Evolutionary conservation across 1,140 invertebrate species (phyloP).

Genomic region (Diabrotica virgifera): DNA sequence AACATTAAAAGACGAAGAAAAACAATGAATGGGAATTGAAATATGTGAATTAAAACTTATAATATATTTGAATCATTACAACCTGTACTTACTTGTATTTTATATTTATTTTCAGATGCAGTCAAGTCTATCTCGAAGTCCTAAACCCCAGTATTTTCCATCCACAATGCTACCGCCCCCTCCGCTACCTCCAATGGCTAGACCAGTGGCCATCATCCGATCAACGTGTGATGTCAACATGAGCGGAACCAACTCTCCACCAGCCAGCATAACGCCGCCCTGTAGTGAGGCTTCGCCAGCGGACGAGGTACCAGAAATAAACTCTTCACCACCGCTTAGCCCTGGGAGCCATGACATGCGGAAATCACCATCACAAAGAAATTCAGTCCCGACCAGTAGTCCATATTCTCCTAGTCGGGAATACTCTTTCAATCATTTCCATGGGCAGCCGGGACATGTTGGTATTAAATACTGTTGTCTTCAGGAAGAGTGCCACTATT

Average conservation of each 20-base stretch:
- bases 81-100: not conserved
- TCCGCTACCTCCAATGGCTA: slow-evolving; percentile 93
- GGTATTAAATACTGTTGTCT: slow-evolving; percentile 43
- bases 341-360: slow-evolving; percentile 43
- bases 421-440: slow-evolving; percentile 88
- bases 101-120: slow-evolving; percentile 40
- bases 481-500: slow-evolving; percentile 5
- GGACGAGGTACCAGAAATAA: slow-evolving; percentile 48
- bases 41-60: too few relatives aligned
- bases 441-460: slow-evolving; percentile 84
- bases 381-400: slow-evolving; percentile 42
- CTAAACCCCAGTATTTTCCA: slow-evolving; percentile 82
- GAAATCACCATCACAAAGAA: slow-evolving; percentile 44
- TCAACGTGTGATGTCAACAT: slow-evolving; percentile 70
- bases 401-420: slow-evolving; percentile 59
- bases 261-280: slow-evolving; percentile 62
- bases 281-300: slow-evolving; percentile 43
- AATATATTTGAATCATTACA: too few relatives aligned
- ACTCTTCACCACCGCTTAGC: slow-evolving; percentile 46
- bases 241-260: slow-evolving; percentile 57
- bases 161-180: slow-evolving; percentile 89
- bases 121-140: slow-evolving; percentile 51
- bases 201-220: slow-evolving; percentile 92
- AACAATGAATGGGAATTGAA: too few relatives aligned
- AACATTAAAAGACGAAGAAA: too few relatives aligned